Evolutionary conservation across 1,140 invertebrate genomes (phyloP), one percentile per base, ranked within the genome.

Genomic region (Propsilocerus akamusi): DNA sequence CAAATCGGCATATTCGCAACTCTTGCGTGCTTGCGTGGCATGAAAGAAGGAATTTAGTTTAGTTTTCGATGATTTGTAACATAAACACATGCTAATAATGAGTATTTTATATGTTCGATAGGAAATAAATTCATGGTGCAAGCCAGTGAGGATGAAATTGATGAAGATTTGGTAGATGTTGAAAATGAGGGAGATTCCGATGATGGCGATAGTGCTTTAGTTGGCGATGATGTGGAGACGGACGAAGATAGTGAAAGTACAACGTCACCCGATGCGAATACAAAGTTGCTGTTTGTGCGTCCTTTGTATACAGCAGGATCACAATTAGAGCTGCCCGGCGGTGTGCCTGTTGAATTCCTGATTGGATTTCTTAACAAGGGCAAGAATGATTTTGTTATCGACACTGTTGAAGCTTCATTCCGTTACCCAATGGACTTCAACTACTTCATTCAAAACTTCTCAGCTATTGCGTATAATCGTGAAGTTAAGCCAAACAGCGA

Each of bases 381-480:
- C 28, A 74, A 82, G 52, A 74, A 80, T 56, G 89, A 96, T 55
- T 96, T 97, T 59, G 69, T 88, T 11, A 74, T 99, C 7, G 93
- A 98, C 62, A 83, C 81, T 3, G 72, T 97, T 58, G 95, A 98
- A 61, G 93, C 94, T 0, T 97, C 95, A 0, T 96, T 99, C 77
- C 80, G 95, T 58, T 99, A 98, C 62, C 92, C 95, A 17, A 90
- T 97, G 81, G 96, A 99, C 66, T 98, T 92, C 70, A 92, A 82
- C 55, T 99, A 94, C 65, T 89, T 93, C 63, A 95, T 99, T 58
- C 95, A 98, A 67, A 98, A 98, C 70, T 98, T 97, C 70, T 91
- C 92, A 1, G 81, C 86, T 1, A 74, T 93, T 56, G 74, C 79
- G n/a, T 97, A 90, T 66, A 85, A 93, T 57, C 78, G 80, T 58